Base-by-base conservation (phyloP, 53 echinoderm and acorn worm species). In the Stichopus horrens region DNA sequence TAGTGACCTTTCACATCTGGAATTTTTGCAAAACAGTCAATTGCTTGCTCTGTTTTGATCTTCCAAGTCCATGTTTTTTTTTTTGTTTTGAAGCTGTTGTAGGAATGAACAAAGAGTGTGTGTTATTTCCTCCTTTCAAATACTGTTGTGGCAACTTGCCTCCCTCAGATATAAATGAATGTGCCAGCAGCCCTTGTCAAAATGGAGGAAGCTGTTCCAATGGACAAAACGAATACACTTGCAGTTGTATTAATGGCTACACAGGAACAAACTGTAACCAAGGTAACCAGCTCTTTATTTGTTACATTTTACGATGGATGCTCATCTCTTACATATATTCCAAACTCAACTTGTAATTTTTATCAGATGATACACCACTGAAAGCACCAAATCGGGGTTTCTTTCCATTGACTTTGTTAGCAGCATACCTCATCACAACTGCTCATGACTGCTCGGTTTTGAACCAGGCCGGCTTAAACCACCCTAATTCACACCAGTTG, bases 201-300 rank as follows among this genome's bases (percentile, higher is more conserved):
- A 94, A 94, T 83, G 90, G 78, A 55, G 94, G 92, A 7, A 52
- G 55, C 4, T 94, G 94, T 59, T 88, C 79, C 83, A 92, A 94
- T 77, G 92, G 92, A 52, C 88, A 89, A 57, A 84, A 89, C 67
- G 63, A 66, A 10, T 94, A 94, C 57, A 90, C 88, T 4, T 94
- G 94, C 74, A 84, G 83, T 7, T 94, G 94, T 67, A 52, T 87
- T 51, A 90, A 89, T 75, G 94, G 94, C n/a, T 94, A 90, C 87
- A 86, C 92, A 13, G 94, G 94, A 37, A 77, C 52, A 60, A 92
- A 92, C 58, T 94, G 94, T 77, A 84, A 92, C 53, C 76, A 71
- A 86, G 91, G 93, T 93, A 88, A 86, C n/a, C n/a, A 18, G 16
- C 16, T 71, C 71, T 71, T 71, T 71, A 16, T 18, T 71, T 0